These are phyloP conservation scores for Patella caerulea DNA, from an alignment of 2,888 invertebrate species.

Conservation along the genomic window DNA sequence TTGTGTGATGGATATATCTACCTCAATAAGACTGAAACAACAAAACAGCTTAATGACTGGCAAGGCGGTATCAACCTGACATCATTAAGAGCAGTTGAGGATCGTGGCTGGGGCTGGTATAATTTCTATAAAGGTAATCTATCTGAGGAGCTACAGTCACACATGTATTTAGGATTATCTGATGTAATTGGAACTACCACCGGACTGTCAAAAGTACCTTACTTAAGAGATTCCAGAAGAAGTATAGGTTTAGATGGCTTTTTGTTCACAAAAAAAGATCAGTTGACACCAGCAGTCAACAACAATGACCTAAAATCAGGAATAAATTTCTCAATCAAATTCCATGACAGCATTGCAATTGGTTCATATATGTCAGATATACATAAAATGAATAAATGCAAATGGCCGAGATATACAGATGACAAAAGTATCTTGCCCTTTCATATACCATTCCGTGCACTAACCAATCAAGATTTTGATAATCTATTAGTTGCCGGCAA, in stretches of 20 bases:
- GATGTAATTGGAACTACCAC: conserved; percentile 23
- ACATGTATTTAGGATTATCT: conserved; percentile 20
- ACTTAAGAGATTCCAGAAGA: conserved; percentile 35
- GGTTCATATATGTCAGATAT: conserved; percentile 35
- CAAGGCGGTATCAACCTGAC: conserved; percentile 29
- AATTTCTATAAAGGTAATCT: conserved; percentile 26
- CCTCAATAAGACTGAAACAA: conserved; percentile 18
- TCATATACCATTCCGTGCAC: conserved; percentile 36
- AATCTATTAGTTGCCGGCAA: conserved; percentile 40
- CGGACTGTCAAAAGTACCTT: conserved; percentile 32
- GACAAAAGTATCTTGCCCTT: conserved; percentile 28
- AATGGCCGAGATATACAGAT: conserved; percentile 30
- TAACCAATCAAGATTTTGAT: conserved; percentile 33
- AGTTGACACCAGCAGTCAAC: not conserved
- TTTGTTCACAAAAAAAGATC: conserved; percentile 22
- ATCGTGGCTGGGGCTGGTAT: conserved; percentile 32
- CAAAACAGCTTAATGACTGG: conserved; percentile 26
- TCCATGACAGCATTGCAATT: conserved; percentile 34
- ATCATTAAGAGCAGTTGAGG: conserved; percentile 25
- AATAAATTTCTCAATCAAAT: conserved; percentile 14
- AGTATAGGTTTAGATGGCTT: conserved; percentile 35
- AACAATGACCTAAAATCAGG: conserved; percentile 8
- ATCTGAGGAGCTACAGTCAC: not conserved
- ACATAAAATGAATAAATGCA: conserved; percentile 27
- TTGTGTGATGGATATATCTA: conserved; percentile 27